phyloP scores from a whole-genome alignment of 1,140 invertebrate genomes.

The Drosophila obscura region DNA sequence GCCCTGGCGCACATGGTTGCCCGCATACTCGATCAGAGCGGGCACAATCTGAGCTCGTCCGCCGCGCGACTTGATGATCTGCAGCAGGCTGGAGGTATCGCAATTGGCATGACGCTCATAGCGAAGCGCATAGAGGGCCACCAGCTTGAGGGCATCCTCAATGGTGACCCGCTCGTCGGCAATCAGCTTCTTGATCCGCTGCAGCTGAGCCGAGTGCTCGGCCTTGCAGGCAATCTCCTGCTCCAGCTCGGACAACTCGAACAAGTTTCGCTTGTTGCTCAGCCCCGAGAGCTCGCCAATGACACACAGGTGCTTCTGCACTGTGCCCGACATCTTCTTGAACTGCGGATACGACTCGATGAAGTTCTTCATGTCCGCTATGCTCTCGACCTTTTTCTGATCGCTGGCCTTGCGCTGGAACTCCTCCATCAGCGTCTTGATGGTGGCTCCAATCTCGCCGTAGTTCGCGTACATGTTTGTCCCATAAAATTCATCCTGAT shows the following conservation, averaged over 20 bases:
- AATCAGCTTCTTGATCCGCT: slow-evolving; percentile 90
- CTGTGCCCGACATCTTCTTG: slow-evolving; percentile 99
- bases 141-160: slow-evolving; percentile 93
- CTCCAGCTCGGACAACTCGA: slow-evolving; percentile 97
- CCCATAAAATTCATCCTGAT: slow-evolving; percentile 99
- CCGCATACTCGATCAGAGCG: slow-evolving; percentile 91
- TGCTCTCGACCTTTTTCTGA: slow-evolving; percentile 98
- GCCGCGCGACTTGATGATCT: slow-evolving; percentile 90
- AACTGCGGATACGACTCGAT: slow-evolving; percentile 99
- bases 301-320: slow-evolving; percentile 98
- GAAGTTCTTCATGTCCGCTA: slow-evolving; percentile 99
- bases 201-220: slow-evolving; percentile 94
- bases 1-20: slow-evolving; percentile 89
- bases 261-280: slow-evolving; percentile 90
- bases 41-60: slow-evolving; percentile 87
- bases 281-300: slow-evolving; percentile 96
- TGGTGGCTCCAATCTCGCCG: slow-evolving; percentile 98
- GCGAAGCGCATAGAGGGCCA: slow-evolving; percentile 96
- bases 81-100: slow-evolving; percentile 90
- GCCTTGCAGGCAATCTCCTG: slow-evolving; percentile 97
- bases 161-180: slow-evolving; percentile 89
- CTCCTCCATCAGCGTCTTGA: slow-evolving; percentile 98
- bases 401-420: slow-evolving; percentile 98
- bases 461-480: slow-evolving; percentile 98
- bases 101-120: slow-evolving; percentile 96